Evolutionary conservation across 2,888 invertebrate species (phyloP).

Genomic region (Charanyca ferruginea): DNA sequence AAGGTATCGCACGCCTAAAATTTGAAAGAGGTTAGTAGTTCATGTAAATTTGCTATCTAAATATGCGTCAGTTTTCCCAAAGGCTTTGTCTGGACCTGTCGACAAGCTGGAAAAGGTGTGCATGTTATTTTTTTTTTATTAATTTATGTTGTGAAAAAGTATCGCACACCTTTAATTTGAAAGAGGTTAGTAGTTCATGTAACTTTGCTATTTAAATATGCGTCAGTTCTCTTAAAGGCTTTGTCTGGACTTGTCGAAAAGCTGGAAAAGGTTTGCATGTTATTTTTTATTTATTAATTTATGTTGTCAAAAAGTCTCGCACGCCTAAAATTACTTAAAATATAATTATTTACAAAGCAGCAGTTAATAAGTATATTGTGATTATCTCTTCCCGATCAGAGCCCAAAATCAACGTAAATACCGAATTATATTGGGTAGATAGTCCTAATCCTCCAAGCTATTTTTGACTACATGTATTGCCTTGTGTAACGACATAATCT

Average conservation of each 20-base stretch:
- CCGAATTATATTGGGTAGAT: neutral
- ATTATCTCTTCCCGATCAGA: neutral
- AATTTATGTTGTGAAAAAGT: constrained; percentile 28
- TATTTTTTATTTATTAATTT: neutral
- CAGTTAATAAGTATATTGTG: neutral
- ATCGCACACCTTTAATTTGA: constrained; percentile 39
- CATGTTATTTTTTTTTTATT: neutral
- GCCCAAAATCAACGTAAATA: neutral
- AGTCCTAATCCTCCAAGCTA: neutral
- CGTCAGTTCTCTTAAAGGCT: neutral
- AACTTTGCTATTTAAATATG: neutral
- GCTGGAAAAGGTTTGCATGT: neutral
- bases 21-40: constrained; percentile 4
- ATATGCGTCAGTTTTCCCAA: neutral
- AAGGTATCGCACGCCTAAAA: constrained; percentile 46
- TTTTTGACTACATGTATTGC: constrained; percentile 5
- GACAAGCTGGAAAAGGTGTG: neutral
- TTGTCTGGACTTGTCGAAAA: neutral
- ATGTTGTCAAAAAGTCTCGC: constrained; percentile 42
- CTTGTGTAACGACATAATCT: constrained; percentile 1
- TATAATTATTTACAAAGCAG: constrained; percentile 19
- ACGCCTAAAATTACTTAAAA: constrained; percentile 17
- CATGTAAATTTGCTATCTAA: neutral
- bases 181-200: neutral
- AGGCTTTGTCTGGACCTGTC: neutral